phyloP scores from a whole-genome alignment of 2,113 vertebrate genomes.

The Regulus satrapa region DNA sequence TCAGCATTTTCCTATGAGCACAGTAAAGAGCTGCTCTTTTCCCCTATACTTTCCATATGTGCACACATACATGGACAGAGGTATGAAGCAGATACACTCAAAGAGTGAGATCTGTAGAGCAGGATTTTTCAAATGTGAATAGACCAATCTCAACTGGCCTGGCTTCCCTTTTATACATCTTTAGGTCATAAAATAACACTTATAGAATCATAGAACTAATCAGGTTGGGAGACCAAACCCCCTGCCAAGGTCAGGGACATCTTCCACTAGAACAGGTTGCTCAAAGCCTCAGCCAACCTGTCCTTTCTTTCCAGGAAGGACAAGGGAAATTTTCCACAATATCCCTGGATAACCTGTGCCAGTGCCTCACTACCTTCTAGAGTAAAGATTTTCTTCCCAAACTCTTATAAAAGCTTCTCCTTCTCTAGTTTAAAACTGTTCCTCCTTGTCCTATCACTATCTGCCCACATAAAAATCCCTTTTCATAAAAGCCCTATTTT shows the following conservation, averaged over 20 bases:
- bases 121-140: not conserved
- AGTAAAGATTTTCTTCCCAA: not conserved
- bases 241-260: not conserved
- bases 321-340: too few species aligned
- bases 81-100: not conserved
- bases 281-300: not conserved
- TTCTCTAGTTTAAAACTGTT: not conserved
- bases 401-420: not conserved
- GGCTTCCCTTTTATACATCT: not conserved
- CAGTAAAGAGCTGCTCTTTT: not conserved
- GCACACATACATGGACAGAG: rapidly evolving
- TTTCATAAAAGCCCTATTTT: not conserved
- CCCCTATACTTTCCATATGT: not conserved
- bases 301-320: not conserved
- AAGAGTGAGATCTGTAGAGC: not conserved
- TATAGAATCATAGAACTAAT: not conserved
- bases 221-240: not conserved
- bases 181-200: not conserved
- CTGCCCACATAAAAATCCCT: rapidly evolving
- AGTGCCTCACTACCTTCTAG: not conserved
- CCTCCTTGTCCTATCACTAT: not conserved
- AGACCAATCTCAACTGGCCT: not conserved
- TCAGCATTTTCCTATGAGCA: not conserved
- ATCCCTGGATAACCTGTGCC: not conserved
- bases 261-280: not conserved